Conservation (phyloP, 1,140 invertebrate species). For the Asbolus verrucosus region DNA sequence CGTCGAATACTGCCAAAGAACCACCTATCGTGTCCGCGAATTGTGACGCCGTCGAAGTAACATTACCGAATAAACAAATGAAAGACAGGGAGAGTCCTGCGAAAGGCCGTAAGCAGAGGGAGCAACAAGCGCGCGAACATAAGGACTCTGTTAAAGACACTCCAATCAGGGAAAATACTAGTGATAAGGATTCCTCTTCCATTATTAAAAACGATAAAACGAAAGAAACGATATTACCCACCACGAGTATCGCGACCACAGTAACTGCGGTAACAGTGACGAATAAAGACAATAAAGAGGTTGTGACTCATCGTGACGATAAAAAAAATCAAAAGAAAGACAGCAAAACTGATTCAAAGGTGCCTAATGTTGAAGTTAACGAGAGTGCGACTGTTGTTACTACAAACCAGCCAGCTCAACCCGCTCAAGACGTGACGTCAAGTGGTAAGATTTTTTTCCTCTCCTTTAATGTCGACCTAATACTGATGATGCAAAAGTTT, state of each 20-base stretch:
- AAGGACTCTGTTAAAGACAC: slow-evolving; percentile 41
- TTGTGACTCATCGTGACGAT: slow-evolving; percentile 45
- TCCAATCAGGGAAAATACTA: slow-evolving; percentile 18
- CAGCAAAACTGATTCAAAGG: slow-evolving; percentile 40
- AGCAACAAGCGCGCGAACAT: slow-evolving; percentile 38
- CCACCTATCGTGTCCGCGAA: slow-evolving; percentile 63
- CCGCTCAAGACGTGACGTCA: slow-evolving; percentile 21
- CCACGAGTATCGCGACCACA: slow-evolving; percentile 26
- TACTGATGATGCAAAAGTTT: no score
- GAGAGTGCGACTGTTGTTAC: slow-evolving; percentile 33
- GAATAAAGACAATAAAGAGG: slow-evolving; percentile 47
- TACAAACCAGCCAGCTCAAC: slow-evolving; percentile 32
- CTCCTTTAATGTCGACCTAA: no score
- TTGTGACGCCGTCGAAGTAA: slow-evolving; percentile 61
- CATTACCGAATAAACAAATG: slow-evolving; percentile 58
- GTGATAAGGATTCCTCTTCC: slow-evolving; percentile 48
- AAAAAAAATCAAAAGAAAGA: slow-evolving; percentile 53
- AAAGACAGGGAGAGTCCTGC: slow-evolving; percentile 63
- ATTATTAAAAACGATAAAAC: slow-evolving; percentile 43
- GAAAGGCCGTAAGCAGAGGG: slow-evolving; percentile 57
- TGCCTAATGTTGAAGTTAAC: slow-evolving; percentile 33
- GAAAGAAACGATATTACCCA: slow-evolving; percentile 32
- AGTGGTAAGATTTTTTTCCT: slow-evolving; percentile 39
- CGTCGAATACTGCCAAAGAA: slow-evolving; percentile 57
- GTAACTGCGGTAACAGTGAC: slow-evolving; percentile 36